A percentile compares a stretch with the other conserved stretches of the same genome.
phyloP scores from a whole-genome alignment of 2,113 vertebrate species.

The Hymenochirus boettgeri region DNA sequence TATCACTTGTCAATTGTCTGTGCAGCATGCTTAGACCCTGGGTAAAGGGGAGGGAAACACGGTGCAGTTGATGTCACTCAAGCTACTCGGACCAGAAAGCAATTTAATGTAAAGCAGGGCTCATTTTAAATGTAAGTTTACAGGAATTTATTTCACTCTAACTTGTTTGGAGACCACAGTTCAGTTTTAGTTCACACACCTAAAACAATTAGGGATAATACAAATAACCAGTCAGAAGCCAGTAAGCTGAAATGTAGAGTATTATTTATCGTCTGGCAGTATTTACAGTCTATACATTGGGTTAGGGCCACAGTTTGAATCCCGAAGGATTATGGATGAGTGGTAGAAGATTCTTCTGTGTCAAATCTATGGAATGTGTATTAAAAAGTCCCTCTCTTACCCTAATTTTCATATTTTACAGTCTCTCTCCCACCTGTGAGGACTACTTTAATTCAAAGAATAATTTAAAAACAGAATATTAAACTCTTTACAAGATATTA shows the following conservation, averaged over 20 bases:
- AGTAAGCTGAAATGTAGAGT: conserved; percentile 28
- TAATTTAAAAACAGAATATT: conserved; percentile 37
- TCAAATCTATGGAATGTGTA: conserved; percentile 27
- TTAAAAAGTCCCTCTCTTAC: conserved; percentile 17
- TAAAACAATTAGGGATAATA: too few relatives aligned
- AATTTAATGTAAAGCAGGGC: too few relatives aligned
- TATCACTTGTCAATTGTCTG: too few relatives aligned
- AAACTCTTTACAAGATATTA: conserved; percentile 25
- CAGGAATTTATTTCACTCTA: too few relatives aligned
- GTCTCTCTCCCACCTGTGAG: neutral
- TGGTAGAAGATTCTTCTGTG: conserved; percentile 12
- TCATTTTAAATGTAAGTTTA: too few relatives aligned
- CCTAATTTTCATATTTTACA: conserved; percentile 4
- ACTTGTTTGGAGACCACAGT: too few relatives aligned
- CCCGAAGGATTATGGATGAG: neutral
- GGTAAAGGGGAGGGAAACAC: too few relatives aligned
- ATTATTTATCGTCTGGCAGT: conserved; percentile 20
- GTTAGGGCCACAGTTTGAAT: conserved; percentile 4
- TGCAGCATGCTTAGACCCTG: too few relatives aligned
- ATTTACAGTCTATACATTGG: conserved; percentile 36
- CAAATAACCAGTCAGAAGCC: neutral
- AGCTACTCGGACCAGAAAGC: too few relatives aligned
- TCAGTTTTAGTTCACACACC: too few relatives aligned
- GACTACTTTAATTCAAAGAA: conserved; percentile 20
- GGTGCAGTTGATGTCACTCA: too few relatives aligned